Evolutionary conservation across 1,140 invertebrate genomes (phyloP).

Genomic region (Drosophila parvula): DNA sequence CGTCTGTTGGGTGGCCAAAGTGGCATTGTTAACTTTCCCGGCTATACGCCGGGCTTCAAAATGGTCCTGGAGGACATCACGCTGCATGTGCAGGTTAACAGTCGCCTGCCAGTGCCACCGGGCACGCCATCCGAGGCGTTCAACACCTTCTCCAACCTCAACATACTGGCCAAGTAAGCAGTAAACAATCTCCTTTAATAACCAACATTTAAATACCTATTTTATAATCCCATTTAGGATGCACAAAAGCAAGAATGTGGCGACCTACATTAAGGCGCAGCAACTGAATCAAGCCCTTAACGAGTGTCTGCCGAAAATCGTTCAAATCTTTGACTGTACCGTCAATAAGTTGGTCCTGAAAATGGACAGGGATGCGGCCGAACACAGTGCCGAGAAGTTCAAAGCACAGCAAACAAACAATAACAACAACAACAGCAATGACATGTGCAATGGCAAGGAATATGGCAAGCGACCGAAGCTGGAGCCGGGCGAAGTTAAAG

Average conservation of each 20-base stretch:
- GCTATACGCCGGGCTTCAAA: conserved; percentile 84
- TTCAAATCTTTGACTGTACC: conserved; percentile 79
- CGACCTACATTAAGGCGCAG: conserved; percentile 59
- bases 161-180: conserved; percentile 66
- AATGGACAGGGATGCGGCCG: conserved; percentile 66
- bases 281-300: conserved; percentile 65
- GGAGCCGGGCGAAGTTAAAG: conserved; percentile 13
- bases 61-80: conserved; percentile 83
- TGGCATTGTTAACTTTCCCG: conserved; percentile 84
- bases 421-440: conserved; percentile 44
- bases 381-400: conserved; percentile 43
- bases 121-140: conserved; percentile 66
- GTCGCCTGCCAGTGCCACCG: conserved; percentile 52
- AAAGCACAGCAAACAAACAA: conserved; percentile 52
- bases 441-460: conserved; percentile 55
- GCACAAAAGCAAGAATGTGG: conserved; percentile 68
- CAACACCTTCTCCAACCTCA: conserved; percentile 78
- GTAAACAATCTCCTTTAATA: background rate
- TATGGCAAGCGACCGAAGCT: conserved; percentile 50
- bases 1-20: conserved; percentile 84
- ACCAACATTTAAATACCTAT: too few species aligned
- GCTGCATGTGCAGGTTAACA: conserved; percentile 75
- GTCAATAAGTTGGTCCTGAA: conserved; percentile 66
- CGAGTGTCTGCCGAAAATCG: conserved; percentile 77
- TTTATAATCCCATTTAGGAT: conserved; percentile 43